Base-by-base conservation (phyloP, 2,797 vertebrate genomes). In the Anas capensis region DNA sequence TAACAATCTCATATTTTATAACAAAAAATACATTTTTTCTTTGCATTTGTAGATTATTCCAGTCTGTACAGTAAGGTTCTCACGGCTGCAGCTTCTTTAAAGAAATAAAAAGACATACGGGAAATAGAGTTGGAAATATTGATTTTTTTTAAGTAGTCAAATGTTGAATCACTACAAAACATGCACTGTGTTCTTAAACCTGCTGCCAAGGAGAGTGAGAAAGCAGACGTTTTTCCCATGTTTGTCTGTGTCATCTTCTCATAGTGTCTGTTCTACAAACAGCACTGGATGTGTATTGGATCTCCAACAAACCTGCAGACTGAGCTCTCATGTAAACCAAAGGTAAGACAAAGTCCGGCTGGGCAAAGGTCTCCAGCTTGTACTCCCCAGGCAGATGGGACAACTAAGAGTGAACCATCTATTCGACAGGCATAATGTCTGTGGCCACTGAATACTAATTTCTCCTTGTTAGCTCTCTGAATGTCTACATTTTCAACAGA, bases 201-300 rank as follows among this genome's bases (percentile, higher is more conserved):
- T 87, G 42, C 78, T 92, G 86, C 88, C 90, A 95, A 73, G 56
- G 57, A 87, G 64, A 93, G 48, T 38, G 57, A 94, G 81, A 86
- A 66, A 84, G 40, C 68, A 91, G 75, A 34, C 0, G 1, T 36
- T 80, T 88, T 77, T 78, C 73, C 80, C 36, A 4, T 86, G 73
- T 91, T 90, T 93, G 58, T 83, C 80, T 90, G 83, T 78, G 87
- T 77, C 81, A 70, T 42, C 16, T n/a, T 91, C n/a, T 70, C 60
- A 24, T 18, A 69, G 29, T 62, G 56, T 60, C 58, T 90, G 36
- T 44, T 90, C 91, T 31, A 70, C 54, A 60, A 86, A 66, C 44
- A 86, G 31, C 54, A 44, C 29, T 4, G 0, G 51, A 86, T 86
- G 54, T 79, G 72, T 6, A 4, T 56, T 61, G 38, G 36, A 90